Evolutionary conservation across 2,797 vertebrate genomes (phyloP), one percentile per base, ranked within the genome.

Genomic region (Parambassis ranga): DNA sequence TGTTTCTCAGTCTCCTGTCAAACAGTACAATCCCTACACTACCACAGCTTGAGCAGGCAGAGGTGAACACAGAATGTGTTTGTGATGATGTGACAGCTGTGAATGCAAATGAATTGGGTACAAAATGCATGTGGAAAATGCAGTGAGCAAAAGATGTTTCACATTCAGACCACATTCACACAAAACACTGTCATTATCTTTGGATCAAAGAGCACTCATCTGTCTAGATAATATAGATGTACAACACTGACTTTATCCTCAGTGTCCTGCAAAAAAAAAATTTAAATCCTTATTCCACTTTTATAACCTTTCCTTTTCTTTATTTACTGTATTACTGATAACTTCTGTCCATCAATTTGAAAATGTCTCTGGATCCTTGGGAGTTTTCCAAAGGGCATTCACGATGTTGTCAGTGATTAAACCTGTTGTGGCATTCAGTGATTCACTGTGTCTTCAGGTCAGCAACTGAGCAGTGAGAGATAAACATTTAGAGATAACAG

Each of bases 301-400:
- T 61, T 42, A n/a, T 7, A 33, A 20, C n/a, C 33, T 7, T 26
- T 26, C 14, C 13, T 35, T 11, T 13, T 27, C 27, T 28, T 61
- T n/a, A 4, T 11, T 43, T 3, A 26, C 30, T 22, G 23, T 52
- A 26, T 37, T 33, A 24, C 67, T 61, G 24, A 65, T 62, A 62
- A 44, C 43, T 19, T 57, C 44, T 65, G 39, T 48, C 24, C 14
- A 44, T 16, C 10, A 4, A 48, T 47, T 51, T 53, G 33, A 65
- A 66, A 75, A 64, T 65, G 58, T 68, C 42, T 56, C 14, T 1
- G 28, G 47, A 42, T 68, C 48, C 46, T 68, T 58, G 50, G 56
- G 52, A 77, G 26, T 66, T 75, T 69, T 59, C 13, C 43, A 72
- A 75, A 77, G 50, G 61, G 31, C 58, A 56, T 61, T 50, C 8